These are phyloP conservation scores for Gryllus longicercus DNA, from an alignment of 2,888 invertebrate genomes.

Conservation along the genomic window DNA sequence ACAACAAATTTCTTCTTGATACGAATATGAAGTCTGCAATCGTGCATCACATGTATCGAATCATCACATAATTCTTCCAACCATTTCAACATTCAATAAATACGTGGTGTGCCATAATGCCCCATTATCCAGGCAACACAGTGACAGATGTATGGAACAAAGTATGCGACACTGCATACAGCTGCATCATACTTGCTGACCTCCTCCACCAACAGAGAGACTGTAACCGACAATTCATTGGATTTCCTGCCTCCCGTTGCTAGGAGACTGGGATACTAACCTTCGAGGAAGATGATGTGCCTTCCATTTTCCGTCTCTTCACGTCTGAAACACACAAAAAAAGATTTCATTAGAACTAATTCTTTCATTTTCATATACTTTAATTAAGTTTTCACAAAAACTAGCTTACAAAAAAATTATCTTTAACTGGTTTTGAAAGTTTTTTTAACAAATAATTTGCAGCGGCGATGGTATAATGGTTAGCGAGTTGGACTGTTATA, in stretches of 20 bases:
- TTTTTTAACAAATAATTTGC: too few relatives aligned
- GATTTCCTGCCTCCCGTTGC: constrained; percentile 42
- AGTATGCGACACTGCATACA: not conserved
- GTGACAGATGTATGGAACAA: not conserved
- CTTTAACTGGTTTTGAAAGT: too few relatives aligned
- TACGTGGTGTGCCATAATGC: not conserved
- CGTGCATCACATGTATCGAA: not conserved
- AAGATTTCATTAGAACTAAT: too few relatives aligned
- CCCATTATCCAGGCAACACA: not conserved
- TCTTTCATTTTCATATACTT: too few relatives aligned
- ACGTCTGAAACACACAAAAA: constrained; percentile 55
- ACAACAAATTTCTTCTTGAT: not conserved
- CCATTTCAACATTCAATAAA: not conserved
- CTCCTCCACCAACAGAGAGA: constrained; percentile 1
- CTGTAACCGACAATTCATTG: constrained; percentile 44
- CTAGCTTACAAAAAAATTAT: too few relatives aligned
- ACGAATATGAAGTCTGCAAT: not conserved
- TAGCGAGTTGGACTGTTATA: too few relatives aligned
- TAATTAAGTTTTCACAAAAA: too few relatives aligned
- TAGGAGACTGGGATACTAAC: constrained; percentile 69
- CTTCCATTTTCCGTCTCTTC: constrained; percentile 81
- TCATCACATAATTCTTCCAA: constrained; percentile 17
- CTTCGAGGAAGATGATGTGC: constrained; percentile 69
- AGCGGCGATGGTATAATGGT: too few relatives aligned
- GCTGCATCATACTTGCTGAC: not conserved